Evolutionary conservation across 2,888 invertebrate genomes (phyloP).

Genomic region (Magallana nippona): DNA sequence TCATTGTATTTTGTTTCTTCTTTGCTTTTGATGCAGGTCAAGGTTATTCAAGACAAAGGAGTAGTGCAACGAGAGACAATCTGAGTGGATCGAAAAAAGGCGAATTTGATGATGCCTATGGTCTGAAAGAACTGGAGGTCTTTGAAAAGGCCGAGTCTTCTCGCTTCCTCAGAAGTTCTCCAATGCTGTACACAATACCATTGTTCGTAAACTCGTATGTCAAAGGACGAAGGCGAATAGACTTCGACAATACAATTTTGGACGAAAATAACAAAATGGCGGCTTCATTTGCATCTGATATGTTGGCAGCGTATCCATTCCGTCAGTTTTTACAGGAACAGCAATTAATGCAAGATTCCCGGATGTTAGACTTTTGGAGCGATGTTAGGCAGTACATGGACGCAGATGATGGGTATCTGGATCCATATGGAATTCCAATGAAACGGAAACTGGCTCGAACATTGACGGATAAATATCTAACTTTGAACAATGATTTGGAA

Average conservation of each 20-base stretch:
- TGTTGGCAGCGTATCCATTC: constrained; percentile 60
- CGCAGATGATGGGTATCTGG: constrained; percentile 56
- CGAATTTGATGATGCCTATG: not conserved
- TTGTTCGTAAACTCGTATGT: constrained; percentile 57
- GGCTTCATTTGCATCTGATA: constrained; percentile 61
- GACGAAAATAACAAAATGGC: constrained; percentile 50
- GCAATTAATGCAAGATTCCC: constrained; percentile 46
- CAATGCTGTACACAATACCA: constrained; percentile 47
- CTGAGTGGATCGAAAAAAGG: not conserved
- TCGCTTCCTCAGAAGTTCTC: constrained; percentile 16
- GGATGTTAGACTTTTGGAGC: constrained; percentile 63
- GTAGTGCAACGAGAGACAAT: constrained; percentile 1
- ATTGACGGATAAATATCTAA: constrained; percentile 57
- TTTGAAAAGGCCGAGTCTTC: constrained; percentile 39
- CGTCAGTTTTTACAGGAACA: constrained; percentile 52
- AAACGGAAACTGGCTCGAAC: constrained; percentile 53
- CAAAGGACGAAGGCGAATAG: constrained; percentile 55
- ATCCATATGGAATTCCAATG: constrained; percentile 55
- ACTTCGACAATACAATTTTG: constrained; percentile 34
- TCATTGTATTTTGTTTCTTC: not conserved
- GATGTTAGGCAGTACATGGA: constrained; percentile 63
- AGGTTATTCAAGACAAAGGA: constrained; percentile 50
- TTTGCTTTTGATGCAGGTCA: constrained; percentile 8
- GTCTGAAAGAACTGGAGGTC: constrained; percentile 34
- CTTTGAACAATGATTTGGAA: constrained; percentile 40